A percentile compares a stretch with the other conserved stretches of the same genome.
Conservation (phyloP, 2,113 vertebrate genomes). For the Lanius collurio region DNA sequence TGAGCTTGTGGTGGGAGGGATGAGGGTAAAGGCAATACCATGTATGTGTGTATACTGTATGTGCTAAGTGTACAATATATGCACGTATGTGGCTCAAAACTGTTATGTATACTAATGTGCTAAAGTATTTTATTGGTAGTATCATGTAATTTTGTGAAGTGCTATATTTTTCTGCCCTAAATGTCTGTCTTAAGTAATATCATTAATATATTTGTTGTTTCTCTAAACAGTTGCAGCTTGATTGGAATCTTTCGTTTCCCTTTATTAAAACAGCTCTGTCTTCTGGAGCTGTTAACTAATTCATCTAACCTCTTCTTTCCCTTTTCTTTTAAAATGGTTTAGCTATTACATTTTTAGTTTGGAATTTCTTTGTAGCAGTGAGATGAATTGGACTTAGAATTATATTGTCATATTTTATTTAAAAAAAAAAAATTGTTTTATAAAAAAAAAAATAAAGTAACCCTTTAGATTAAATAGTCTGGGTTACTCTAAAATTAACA, state of each 20-base stretch:
- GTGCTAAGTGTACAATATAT: slow-evolving; percentile 66
- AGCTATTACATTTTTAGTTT: background rate
- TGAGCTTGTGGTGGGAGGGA: background rate
- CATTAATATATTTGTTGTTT: slow-evolving; percentile 76
- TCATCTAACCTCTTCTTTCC: slow-evolving; percentile 69
- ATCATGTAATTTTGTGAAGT: slow-evolving; percentile 63
- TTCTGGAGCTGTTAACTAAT: slow-evolving; percentile 71
- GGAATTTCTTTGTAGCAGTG: background rate
- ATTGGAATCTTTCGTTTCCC: slow-evolving; percentile 69
- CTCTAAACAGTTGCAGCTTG: slow-evolving; percentile 77
- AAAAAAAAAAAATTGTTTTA: background rate
- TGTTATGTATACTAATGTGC: slow-evolving; percentile 54
- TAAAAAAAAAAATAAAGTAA: background rate
- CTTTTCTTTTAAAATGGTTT: slow-evolving; percentile 45
- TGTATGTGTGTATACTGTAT: slow-evolving; percentile 70
- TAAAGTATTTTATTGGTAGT: slow-evolving; percentile 54
- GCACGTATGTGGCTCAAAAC: slow-evolving; percentile 48
- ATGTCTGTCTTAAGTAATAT: slow-evolving; percentile 71
- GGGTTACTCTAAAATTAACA: slow-evolving; percentile 32
- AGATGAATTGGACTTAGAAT: slow-evolving; percentile 22
- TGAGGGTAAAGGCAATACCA: background rate
- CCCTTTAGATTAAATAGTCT: background rate
- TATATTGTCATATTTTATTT: background rate
- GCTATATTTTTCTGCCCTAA: slow-evolving; percentile 65
- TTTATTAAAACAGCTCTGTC: slow-evolving; percentile 67